These are phyloP conservation scores for Picathartes gymnocephalus DNA, from an alignment of 2,113 vertebrate species.

Conservation along the genomic window DNA sequence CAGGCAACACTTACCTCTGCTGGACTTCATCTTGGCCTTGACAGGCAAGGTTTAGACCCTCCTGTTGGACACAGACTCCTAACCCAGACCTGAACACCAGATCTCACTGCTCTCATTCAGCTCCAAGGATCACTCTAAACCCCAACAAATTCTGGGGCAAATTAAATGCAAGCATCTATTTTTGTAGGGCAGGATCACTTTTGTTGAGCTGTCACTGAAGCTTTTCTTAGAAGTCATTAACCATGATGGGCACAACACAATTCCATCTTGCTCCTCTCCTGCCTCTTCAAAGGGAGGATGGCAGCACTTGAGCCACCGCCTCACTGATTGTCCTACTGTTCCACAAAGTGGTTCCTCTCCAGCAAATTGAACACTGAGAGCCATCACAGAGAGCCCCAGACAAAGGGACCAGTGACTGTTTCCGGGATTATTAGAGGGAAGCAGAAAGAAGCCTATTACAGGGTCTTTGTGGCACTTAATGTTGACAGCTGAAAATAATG, in stretches of 20 bases:
- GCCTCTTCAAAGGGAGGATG: neutral
- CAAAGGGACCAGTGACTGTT: neutral
- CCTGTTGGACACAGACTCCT: neutral
- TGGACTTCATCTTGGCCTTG: neutral
- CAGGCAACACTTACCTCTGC: neutral
- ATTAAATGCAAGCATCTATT: neutral
- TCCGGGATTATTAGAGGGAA: slow-evolving; percentile 28
- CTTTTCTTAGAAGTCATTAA: slow-evolving; percentile 3
- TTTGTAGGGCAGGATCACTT: neutral
- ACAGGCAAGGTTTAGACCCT: neutral
- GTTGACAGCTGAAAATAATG: slow-evolving; percentile 35
- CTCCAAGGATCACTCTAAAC: neutral
- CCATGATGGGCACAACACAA: neutral
- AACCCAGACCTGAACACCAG: neutral
- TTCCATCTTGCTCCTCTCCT: neutral
- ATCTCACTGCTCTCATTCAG: rapidly evolving
- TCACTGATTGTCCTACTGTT: slow-evolving; percentile 50
- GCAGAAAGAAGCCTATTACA: slow-evolving; percentile 18
- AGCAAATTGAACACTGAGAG: slow-evolving; percentile 8
- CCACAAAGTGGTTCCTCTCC: slow-evolving; percentile 20
- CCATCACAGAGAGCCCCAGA: neutral
- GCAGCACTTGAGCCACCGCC: neutral
- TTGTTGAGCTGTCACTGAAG: neutral
- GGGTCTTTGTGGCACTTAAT: neutral
- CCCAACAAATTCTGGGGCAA: neutral